Evolutionary conservation across 2,888 invertebrate genomes (phyloP).

Genomic region (Galeruca laticollis): DNA sequence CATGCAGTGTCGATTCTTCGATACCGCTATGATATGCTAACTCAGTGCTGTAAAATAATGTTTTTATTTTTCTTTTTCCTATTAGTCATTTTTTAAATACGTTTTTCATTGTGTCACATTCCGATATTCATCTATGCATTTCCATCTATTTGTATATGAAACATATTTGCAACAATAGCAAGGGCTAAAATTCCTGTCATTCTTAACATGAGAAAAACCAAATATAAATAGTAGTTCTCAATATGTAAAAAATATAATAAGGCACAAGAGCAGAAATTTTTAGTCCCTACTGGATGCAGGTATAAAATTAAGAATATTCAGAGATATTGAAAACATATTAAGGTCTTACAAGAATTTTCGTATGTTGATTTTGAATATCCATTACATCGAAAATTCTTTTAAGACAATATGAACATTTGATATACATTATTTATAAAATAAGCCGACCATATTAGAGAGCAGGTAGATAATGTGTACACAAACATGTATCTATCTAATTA

Average conservation of each 20-base stretch:
- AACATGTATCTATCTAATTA: constrained; percentile 44
- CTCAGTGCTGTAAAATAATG: constrained; percentile 73
- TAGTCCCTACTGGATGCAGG: no score
- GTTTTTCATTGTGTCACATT: no score
- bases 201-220: no score
- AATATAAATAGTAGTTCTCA: no score
- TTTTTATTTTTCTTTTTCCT: not conserved
- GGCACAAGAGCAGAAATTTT: no score
- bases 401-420: not conserved
- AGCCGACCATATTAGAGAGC: constrained; percentile 58
- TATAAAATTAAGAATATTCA: no score
- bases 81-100: not conserved
- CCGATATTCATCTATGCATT: no score
- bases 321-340: no score
- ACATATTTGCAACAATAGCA: no score
- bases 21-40: constrained; percentile 73
- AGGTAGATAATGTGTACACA: constrained; percentile 57
- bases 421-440: constrained; percentile 22
- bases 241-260: no score
- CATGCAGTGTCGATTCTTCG: constrained; percentile 69
- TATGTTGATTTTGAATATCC: not conserved
- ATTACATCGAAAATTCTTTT: not conserved
- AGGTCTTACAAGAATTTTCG: not conserved
- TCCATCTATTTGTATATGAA: no score
- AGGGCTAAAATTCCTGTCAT: no score